phyloP scores from a whole-genome alignment of 2,888 invertebrate genomes.

The Teinopalpus imperialis region DNA sequence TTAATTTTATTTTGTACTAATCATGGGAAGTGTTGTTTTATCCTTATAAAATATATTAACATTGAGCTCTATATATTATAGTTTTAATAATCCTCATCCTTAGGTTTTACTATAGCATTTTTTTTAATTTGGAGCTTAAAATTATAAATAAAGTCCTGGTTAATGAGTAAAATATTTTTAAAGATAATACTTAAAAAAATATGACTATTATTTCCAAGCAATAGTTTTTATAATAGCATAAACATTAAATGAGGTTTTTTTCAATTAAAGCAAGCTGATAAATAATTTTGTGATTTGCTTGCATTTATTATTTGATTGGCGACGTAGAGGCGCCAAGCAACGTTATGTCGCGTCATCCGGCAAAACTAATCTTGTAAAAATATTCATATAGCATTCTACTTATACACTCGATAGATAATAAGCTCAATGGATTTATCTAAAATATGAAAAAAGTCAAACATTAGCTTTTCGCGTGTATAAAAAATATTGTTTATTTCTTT shows the following conservation, averaged over 20 bases:
- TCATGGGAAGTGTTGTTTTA: constrained; percentile 83
- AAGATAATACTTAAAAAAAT: too few species aligned
- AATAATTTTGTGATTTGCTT: constrained; percentile 12
- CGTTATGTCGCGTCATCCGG: neutral
- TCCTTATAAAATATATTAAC: constrained; percentile 83
- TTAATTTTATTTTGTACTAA: constrained; percentile 83
- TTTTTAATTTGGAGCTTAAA: constrained; percentile 16
- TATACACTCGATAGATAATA: too few species aligned
- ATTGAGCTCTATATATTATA: constrained; percentile 79
- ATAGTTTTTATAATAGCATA: too few species aligned
- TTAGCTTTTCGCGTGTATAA: too few species aligned
- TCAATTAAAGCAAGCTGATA: too few species aligned
- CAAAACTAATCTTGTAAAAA: too few species aligned
- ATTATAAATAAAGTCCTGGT: neutral
- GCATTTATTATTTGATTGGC: neutral
- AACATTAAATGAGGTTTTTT: too few species aligned
- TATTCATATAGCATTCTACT: too few species aligned
- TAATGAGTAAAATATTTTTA: neutral
- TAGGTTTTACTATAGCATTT: constrained; percentile 9
- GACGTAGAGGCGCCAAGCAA: neutral
- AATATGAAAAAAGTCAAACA: too few species aligned
- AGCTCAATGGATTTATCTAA: too few species aligned
- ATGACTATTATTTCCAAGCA: too few species aligned
- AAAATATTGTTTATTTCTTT: too few species aligned
- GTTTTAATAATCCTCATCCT: constrained; percentile 63